Evolutionary conservation across 2,113 vertebrate species (phyloP), one percentile per base, ranked within the genome.

Genomic region (Macrotus californicus): DNA sequence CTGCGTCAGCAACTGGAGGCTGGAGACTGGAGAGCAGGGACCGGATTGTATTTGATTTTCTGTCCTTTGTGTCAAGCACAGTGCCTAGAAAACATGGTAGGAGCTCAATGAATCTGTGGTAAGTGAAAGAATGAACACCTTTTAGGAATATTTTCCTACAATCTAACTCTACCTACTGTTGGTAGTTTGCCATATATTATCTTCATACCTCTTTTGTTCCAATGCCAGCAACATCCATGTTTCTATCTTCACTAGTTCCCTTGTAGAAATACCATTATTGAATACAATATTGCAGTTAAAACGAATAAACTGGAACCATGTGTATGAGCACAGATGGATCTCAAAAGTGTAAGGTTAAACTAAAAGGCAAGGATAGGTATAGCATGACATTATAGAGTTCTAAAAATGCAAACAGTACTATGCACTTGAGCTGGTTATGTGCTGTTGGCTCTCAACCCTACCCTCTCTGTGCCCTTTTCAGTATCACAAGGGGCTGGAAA

Each of bases 71-170:
- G 59, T 84, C 31, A 52, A 94, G 75, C 69, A 69, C 41, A 54
- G 50, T 87, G 67, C 61, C 70, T 75, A 92, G 81, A n/a, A 79
- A n/a, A 79, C 31, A 18, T 41, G 50, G 59, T 24, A 36, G 66
- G 81, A 31, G 21, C 39, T 41, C 77, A 75, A 12, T 75, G 70
- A 80, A 70, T 92, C 81, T 72, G 19, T 87, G 76, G 26, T 36
- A 29, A 88, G 64, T 64, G 76, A 87, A 83, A 29, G 16, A 81
- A 76, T 56, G n/a, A 90, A 56, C 2, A 31, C 12, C 22, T 15
- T 90, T 83, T 70, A 34, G 76, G 34, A 93, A 95, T 11, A 80
- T 73, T 96, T 94, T 90, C 66, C 59, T 90, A 36, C 50, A 64
- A 61, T 41, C 86, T 75, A 50, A 43, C 86, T 80, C 84, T 88